phyloP scores from a whole-genome alignment of 2,797 vertebrate genomes.

The Otolemur crassicaudatus region DNA sequence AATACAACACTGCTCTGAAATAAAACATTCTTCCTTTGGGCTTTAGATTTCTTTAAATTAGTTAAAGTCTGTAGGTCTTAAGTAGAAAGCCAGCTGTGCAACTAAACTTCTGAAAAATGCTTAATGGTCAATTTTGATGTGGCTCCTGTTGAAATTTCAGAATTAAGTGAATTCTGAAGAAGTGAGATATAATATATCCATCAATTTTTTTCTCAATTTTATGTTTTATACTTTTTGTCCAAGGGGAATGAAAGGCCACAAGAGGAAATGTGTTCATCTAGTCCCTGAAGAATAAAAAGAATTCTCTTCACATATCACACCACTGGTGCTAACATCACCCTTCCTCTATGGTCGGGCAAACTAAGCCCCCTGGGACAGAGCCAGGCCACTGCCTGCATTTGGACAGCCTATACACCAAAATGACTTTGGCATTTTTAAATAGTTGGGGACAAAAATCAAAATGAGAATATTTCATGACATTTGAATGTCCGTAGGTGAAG shows the following conservation, averaged over 20 bases:
- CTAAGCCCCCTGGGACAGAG: neutral
- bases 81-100: neutral
- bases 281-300: neutral
- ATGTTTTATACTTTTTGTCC: neutral
- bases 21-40: neutral
- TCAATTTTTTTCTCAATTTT: neutral
- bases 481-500: neutral
- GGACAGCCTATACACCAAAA: neutral
- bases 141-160: neutral
- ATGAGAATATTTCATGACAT: conserved; percentile 12
- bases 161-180: conserved; percentile 34
- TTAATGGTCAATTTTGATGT: neutral
- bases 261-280: neutral
- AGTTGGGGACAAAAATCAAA: neutral
- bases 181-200: neutral
- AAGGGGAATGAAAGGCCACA: neutral
- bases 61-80: neutral
- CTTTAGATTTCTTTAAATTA: conserved; percentile 11
- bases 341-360: neutral
- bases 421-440: neutral
- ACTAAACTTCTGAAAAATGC: neutral
- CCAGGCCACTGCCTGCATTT: neutral
- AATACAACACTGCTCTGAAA: conserved; percentile 10
- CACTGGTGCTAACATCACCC: neutral
- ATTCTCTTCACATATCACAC: neutral